phyloP scores from a whole-genome alignment of 2,113 vertebrate species.

The Aegithalos caudatus region DNA sequence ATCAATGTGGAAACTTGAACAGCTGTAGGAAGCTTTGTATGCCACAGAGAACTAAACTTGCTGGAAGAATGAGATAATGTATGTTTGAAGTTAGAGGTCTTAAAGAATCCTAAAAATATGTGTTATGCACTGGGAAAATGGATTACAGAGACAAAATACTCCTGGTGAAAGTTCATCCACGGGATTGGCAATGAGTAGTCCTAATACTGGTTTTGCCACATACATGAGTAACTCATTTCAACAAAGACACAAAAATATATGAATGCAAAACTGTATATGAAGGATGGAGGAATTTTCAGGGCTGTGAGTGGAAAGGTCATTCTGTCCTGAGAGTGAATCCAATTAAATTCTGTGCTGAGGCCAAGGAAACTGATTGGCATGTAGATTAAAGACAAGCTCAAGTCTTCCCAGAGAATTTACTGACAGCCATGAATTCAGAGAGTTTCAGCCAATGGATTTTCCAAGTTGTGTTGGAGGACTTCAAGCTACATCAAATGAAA shows the following conservation, averaged over 20 bases:
- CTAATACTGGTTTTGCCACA: neutral
- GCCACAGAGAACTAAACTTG: neutral
- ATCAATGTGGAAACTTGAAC: neutral
- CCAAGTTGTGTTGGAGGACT: neutral
- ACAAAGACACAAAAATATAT: neutral
- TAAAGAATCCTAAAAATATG: neutral
- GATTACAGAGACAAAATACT: neutral
- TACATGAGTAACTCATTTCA: neutral
- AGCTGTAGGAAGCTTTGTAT: neutral
- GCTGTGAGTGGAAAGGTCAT: neutral
- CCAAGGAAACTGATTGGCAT: neutral
- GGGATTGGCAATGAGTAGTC: neutral
- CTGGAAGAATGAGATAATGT: neutral
- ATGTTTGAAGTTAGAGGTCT: neutral
- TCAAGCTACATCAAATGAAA: neutral
- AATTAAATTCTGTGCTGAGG: neutral
- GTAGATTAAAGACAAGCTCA: neutral
- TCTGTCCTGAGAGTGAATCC: neutral
- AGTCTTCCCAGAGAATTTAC: neutral
- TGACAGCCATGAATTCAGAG: neutral
- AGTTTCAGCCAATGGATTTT: neutral
- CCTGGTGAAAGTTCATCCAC: neutral
- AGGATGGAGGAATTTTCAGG: neutral
- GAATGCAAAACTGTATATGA: neutral
- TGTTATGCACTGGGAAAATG: neutral